Percentiles rank a stretch among this genome's conserved stretches.
Conservation (phyloP, 2,797 vertebrate genomes). For the Tolypeutes matacus region DNA sequence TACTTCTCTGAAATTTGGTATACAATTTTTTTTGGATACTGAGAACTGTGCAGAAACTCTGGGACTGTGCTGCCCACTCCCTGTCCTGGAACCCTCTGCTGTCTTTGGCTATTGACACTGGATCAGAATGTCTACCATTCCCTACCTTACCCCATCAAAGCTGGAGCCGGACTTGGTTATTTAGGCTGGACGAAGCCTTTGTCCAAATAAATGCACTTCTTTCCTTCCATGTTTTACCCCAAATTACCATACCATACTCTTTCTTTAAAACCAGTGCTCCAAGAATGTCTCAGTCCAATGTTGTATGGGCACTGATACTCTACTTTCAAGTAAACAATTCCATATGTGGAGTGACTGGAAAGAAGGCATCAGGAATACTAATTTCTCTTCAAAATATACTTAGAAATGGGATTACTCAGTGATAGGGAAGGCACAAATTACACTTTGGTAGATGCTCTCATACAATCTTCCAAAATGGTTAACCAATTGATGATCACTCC, state of each 20-base stretch:
- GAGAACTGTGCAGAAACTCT: neutral
- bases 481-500: neutral
- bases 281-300: neutral
- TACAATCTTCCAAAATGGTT: neutral
- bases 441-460: neutral
- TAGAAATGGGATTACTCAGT: neutral
- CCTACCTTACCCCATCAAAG: neutral
- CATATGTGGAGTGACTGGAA: neutral
- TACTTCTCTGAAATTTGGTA: too few species aligned
- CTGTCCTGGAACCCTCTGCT: neutral
- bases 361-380: neutral
- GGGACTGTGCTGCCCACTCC: neutral
- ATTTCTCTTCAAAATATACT: neutral
- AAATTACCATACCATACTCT: neutral
- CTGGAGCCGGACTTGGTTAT: neutral
- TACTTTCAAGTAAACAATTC: neutral
- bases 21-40: too few species aligned
- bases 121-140: neutral
- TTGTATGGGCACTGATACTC: fast-evolving
- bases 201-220: neutral
- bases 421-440: neutral
- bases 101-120: neutral
- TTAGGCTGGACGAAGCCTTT: neutral
- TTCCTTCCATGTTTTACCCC: neutral
- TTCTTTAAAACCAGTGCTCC: neutral